These are phyloP conservation scores for Chiridota heheva DNA, from an alignment of 35 echinoderm and acorn worm genomes.

Conservation along the genomic window DNA sequence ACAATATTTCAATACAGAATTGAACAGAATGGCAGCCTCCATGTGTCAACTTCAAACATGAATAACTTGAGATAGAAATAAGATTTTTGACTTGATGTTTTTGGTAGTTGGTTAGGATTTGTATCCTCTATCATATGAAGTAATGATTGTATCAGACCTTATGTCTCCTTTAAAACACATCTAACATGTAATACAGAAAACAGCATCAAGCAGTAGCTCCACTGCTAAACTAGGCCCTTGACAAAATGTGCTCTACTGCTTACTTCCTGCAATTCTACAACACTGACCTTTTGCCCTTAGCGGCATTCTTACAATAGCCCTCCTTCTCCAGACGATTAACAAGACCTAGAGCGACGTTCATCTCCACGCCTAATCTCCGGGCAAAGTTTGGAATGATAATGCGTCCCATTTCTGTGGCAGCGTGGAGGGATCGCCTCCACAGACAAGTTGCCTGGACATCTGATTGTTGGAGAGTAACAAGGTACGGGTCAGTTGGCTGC, in stretches of 20 bases:
- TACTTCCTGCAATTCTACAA: neutral
- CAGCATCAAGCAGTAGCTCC: neutral
- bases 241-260: neutral
- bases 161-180: neutral
- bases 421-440: constrained; percentile 71
- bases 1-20: no score
- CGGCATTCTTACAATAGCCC: constrained; percentile 55
- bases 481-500: constrained; percentile 68
- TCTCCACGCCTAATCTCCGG: constrained; percentile 72
- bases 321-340: constrained; percentile 86
- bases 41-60: no score
- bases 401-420: constrained; percentile 61
- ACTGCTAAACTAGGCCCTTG: neutral
- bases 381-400: constrained; percentile 63
- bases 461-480: constrained; percentile 42
- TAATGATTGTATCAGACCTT: no score
- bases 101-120: no score
- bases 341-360: constrained; percentile 72
- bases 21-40: no score
- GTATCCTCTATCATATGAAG: no score
- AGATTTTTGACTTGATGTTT: no score
- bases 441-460: constrained; percentile 68
- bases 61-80: no score
- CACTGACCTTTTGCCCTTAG: constrained; percentile 82
- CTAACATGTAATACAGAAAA: neutral